Conservation (phyloP, 1,140 invertebrate genomes). For the Lucilia cuprina region DNA sequence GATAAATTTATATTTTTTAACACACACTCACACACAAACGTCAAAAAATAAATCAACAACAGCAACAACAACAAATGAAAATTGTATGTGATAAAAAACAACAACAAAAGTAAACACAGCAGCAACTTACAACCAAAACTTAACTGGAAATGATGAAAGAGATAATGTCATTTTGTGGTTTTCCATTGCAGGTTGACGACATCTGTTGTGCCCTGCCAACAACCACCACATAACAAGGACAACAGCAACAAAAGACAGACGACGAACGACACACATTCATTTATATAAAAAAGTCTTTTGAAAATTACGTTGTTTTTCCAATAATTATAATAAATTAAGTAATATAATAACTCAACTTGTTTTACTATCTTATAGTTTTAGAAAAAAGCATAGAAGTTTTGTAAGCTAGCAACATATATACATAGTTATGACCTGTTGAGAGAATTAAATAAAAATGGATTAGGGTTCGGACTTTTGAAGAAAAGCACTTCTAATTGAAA, state of each 20-base stretch:
- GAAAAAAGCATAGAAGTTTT: too few species aligned
- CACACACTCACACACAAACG: not conserved
- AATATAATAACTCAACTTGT: too few species aligned
- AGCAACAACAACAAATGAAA: not conserved
- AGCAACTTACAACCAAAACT: not conserved
- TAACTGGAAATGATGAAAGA: not conserved
- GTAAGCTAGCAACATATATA: too few species aligned
- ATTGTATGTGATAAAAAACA: not conserved
- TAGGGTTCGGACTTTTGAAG: too few species aligned
- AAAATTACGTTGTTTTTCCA: not conserved
- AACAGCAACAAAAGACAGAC: not conserved
- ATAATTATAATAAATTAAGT: too few species aligned
- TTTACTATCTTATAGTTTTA: too few species aligned
- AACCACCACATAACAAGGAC: not conserved
- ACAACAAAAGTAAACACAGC: not conserved
- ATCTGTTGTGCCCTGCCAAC: not conserved
- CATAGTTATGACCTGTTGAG: too few species aligned
- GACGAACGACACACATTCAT: not conserved
- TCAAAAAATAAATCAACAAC: not conserved
- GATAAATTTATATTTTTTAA: too few species aligned
- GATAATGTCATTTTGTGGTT: not conserved
- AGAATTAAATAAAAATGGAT: too few species aligned
- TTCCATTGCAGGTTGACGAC: constrained; percentile 35
- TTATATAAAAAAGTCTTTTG: not conserved
- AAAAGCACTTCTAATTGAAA: too few species aligned